Percentiles rank a stretch among this genome's conserved stretches.
These are phyloP conservation scores for Apoda limacodes DNA, from an alignment of 2,888 invertebrate genomes.

Conservation along the genomic window DNA sequence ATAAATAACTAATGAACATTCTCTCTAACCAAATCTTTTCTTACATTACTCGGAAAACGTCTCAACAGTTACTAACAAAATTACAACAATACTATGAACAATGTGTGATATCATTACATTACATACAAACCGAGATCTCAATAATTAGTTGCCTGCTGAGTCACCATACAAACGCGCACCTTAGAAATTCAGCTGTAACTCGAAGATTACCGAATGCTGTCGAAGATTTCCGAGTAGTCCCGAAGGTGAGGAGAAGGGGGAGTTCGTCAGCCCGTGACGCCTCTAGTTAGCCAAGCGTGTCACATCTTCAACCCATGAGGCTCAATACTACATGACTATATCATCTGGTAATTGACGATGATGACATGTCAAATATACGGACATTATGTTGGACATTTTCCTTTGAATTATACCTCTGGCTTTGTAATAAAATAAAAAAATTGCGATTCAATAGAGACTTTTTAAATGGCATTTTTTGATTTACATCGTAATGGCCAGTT, in stretches of 20 bases:
- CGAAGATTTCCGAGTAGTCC: constrained; percentile 39
- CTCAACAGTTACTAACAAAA: constrained; percentile 24
- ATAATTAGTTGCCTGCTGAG: constrained; percentile 34
- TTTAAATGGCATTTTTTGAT: constrained; percentile 5
- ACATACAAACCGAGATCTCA: constrained; percentile 29
- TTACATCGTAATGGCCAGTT: constrained; percentile 3
- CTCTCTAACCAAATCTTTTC: no score
- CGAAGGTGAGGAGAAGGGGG: constrained; percentile 38
- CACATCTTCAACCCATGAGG: constrained; percentile 36
- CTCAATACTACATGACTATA: constrained; percentile 31
- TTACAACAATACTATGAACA: constrained; percentile 29
- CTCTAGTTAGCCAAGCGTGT: constrained; percentile 37
- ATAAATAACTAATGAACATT: constrained; percentile 8
- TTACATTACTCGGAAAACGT: no score
- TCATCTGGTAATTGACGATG: constrained; percentile 27
- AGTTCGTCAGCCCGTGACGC: constrained; percentile 48
- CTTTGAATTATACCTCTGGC: no score
- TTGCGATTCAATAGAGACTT: constrained; percentile 19
- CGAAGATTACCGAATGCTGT: constrained; percentile 22
- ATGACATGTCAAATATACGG: constrained; percentile 28
- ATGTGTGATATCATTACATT: constrained; percentile 36
- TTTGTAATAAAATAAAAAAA: constrained; percentile 32
- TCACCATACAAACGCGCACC: constrained; percentile 31
- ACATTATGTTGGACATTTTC: no score
- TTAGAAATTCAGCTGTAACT: constrained; percentile 36